Evolutionary conservation across 2,888 invertebrate species (phyloP), one percentile per base, ranked within the genome.

Genomic region (Tenthredo livida): DNA sequence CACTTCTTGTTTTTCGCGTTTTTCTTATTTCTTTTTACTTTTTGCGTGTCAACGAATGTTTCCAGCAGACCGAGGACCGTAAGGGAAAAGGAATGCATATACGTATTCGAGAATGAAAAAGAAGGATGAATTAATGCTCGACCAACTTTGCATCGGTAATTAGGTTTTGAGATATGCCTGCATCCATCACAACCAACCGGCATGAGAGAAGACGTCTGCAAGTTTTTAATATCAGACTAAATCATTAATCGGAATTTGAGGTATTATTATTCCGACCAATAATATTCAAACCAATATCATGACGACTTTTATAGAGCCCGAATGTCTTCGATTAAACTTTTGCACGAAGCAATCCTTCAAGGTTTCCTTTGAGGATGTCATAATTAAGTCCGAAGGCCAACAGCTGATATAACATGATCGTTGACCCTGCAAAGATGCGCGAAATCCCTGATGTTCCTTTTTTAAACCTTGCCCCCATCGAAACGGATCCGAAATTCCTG

Each of bases 101-200:
- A 33, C 67, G 33, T 15, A 47, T 15, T 4, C 40, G 21, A 43
- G 73, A 54, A 77, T 77, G 77, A 80, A 80, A 80, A 80, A 80
- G 80, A 80, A 80, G 58, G 61, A 61, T 33, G 80, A 80, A 80
- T 80, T 61, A 80, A 80, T 80, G 80, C 80, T 80, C 80, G 83
- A 47, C 17, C 37, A 50, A 83, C n/a, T 83, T 70, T 83, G 83
- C 83, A 83, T 83, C 83, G 83, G 70, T 83, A 83, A 83, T 83
- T 83, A 83, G 83, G 50, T 50, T 83, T 83, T 47, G 47, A 83
- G 67, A 83, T 70, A 83, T 83, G 67, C 47, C 65, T 40, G 83
- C 83, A 83, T 83, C 83, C 37, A 83, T 83, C 83, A 83, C 65
- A 61, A 83, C 15, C 75, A 15, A 40, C 61, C 29, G 21, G 61